Evolutionary conservation across 2,113 vertebrate genomes (phyloP).

Genomic region (Hippocampus comes): DNA sequence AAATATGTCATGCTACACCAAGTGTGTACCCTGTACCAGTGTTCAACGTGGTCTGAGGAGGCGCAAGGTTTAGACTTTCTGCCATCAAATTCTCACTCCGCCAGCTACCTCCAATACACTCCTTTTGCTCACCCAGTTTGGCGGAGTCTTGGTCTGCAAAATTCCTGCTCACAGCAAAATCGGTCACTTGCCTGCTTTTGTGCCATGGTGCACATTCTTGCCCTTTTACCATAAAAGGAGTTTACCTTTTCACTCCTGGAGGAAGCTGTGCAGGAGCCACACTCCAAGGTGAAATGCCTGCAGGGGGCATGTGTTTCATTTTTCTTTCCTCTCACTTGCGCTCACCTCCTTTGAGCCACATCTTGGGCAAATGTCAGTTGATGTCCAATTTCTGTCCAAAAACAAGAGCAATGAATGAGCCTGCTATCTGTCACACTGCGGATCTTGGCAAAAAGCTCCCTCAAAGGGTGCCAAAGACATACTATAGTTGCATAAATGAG

Average conservation of each 20-base stretch:
- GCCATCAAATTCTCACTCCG: no score
- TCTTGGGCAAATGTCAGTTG: constrained; percentile 46
- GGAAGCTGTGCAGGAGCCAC: constrained; percentile 2
- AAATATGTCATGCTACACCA: no score
- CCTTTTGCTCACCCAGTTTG: no score
- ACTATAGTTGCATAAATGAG: constrained; percentile 5
- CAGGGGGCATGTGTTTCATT: not conserved
- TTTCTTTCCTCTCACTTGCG: constrained; percentile 15
- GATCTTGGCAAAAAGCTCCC: constrained; percentile 3
- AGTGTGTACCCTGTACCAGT: no score
- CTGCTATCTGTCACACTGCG: constrained; percentile 1
- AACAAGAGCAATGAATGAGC: constrained; percentile 17
- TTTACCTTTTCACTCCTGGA: constrained; percentile 1
- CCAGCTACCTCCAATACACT: no score
- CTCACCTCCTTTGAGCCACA: constrained; percentile 23
- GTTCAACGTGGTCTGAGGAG: no score
- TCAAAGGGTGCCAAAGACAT: not conserved
- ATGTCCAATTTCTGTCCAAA: constrained; percentile 29
- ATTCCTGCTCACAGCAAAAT: no score
- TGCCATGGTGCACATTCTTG: no score
- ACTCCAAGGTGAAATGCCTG: constrained; percentile 1
- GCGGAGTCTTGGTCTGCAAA: no score
- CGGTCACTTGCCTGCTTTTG: no score
- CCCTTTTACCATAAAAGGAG: not conserved
- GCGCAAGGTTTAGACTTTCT: no score